Evolutionary conservation across 2,797 vertebrate species (phyloP), one percentile per base, ranked within the genome.

Genomic region (Manis crassicaudata): DNA sequence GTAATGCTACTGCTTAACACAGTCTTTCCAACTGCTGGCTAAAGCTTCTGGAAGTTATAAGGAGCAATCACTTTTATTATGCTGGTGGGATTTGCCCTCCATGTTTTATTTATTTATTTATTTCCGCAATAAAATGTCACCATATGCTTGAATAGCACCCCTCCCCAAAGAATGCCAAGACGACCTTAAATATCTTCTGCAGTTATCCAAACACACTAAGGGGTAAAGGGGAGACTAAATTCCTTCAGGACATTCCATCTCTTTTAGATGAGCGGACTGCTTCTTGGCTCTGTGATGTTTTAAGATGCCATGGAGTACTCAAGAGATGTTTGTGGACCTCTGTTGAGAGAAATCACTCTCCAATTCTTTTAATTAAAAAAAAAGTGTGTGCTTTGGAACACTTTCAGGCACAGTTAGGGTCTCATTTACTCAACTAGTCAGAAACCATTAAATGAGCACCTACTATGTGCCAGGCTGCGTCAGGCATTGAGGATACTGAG

Each of bases 1-100:
- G 52, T 25, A 35, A 62, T 14, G 4, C 56, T 63, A 17, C 12
- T 29, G 40, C 77, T 46, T 16, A 79, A 89, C 1, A 32, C 60
- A 17, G 21, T n/a, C 77, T 84, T 82, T 79, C 72, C 46, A 35
- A 54, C 27, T 37, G 43, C 54, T 80, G 84, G 62, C 29, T 77
- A 43, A 20, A 76, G 84, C 58, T 32, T 72, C n/a, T 76, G 50
- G 75, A 63, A 72, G 77, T 76, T 32, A 70, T 67, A 68, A 94
- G 85, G 75, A 88, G 82, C 40, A 62, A 75, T 91, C 82, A 87
- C 80, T 76, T 96, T 95, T 96, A 92, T 88, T 75, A 79, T 56
- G 76, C 68, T 50, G 32, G 23, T 93, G 93, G 83, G 91, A 95
- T 96, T 96, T 96, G 94, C 84, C 92, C 96, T 93, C 84, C 23